Evolutionary conservation across 2,797 vertebrate genomes (phyloP).

Genomic region (Phoebastria nigripes): DNA sequence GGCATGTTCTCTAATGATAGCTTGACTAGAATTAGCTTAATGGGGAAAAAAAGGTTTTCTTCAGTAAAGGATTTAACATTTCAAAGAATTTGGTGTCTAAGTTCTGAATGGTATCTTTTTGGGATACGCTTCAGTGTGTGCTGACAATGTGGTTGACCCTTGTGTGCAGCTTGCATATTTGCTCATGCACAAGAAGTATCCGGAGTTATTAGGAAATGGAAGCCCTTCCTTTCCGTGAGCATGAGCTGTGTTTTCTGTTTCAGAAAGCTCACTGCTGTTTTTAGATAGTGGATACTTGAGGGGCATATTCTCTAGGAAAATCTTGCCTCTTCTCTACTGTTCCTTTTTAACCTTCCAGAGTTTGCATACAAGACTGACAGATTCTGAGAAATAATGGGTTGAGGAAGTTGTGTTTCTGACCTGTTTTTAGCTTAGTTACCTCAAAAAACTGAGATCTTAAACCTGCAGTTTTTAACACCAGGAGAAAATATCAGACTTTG

Average conservation of each 20-base stretch:
- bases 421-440: background rate
- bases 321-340: background rate
- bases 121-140: fast-evolving
- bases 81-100: background rate
- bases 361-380: background rate
- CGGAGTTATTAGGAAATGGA: background rate
- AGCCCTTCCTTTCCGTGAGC: background rate
- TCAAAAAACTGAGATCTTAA: background rate
- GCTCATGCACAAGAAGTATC: background rate
- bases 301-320: background rate
- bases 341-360: background rate
- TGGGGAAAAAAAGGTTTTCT: background rate
- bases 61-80: background rate
- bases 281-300: background rate
- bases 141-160: fast-evolving
- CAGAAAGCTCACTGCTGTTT: background rate
- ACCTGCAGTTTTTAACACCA: background rate
- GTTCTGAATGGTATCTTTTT: background rate
- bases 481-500: background rate
- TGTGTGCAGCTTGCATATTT: background rate
- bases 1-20: background rate
- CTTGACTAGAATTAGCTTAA: background rate
- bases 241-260: background rate
- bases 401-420: background rate
- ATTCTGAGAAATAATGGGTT: background rate